These are phyloP conservation scores for Akabosia matsudoensis DNA, from an alignment of 1,140 invertebrate genomes.

Conservation along the genomic window DNA sequence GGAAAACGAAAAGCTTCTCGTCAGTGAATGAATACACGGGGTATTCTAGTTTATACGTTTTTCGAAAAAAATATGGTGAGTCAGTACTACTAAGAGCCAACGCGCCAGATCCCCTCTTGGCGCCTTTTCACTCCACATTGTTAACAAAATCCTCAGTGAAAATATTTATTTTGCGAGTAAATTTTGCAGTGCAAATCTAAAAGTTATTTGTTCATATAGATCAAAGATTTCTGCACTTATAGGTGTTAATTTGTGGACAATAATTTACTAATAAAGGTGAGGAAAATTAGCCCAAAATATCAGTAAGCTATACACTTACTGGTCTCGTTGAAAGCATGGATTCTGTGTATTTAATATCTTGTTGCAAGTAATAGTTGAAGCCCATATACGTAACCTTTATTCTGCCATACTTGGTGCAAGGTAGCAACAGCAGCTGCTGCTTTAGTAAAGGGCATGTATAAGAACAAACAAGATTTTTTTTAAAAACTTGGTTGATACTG, in stretches of 20 bases:
- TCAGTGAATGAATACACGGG: not conserved
- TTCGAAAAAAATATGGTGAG: not conserved
- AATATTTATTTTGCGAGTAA: not conserved
- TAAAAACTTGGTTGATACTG: not conserved
- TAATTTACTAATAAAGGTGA: not conserved
- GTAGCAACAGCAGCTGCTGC: conserved; percentile 19
- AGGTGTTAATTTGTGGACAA: not conserved
- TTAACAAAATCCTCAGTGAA: not conserved
- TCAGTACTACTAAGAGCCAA: not conserved
- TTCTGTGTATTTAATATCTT: not conserved
- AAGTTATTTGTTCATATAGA: not conserved
- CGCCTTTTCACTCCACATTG: conserved; percentile 9
- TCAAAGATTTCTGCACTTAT: not conserved
- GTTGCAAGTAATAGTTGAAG: not conserved
- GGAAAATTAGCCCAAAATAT: not conserved
- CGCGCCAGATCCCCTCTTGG: conserved; percentile 12
- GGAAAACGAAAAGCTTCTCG: not conserved
- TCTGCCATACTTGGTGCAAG: not conserved
- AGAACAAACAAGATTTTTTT: not conserved
- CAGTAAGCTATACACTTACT: not conserved
- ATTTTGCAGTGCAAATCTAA: not conserved
- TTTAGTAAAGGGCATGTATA: not conserved
- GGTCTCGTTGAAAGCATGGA: not conserved
- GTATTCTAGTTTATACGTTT: not conserved
- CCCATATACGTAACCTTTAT: conserved; percentile 10